A percentile compares a stretch with the other conserved stretches of the same genome.
These are phyloP conservation scores for Oryzias celebensis DNA, from an alignment of 2,113 vertebrate genomes.

Conservation along the genomic window DNA sequence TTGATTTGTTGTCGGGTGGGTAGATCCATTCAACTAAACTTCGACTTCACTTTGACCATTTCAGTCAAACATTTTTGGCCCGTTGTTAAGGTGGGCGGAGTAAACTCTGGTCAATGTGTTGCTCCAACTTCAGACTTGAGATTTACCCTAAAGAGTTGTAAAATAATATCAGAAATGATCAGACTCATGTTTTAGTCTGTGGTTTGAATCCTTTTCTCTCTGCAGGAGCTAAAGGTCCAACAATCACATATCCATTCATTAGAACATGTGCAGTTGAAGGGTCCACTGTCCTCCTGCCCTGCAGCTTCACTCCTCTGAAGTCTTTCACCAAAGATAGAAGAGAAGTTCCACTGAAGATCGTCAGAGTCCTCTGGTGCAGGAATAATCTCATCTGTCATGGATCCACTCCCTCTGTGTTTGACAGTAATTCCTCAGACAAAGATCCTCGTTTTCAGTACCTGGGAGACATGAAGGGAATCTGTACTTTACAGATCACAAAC, in stretches of 20 bases:
- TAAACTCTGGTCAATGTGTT: too few relatives aligned
- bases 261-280: slow-evolving; percentile 8
- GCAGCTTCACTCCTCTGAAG: background rate
- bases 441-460: slow-evolving; percentile 21
- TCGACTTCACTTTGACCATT: too few relatives aligned
- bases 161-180: too few relatives aligned
- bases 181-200: background rate
- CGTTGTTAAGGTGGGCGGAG: too few relatives aligned
- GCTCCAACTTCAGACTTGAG: too few relatives aligned
- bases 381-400: fast-evolving
- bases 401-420: fast-evolving
- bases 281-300: slow-evolving; percentile 12
- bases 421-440: fast-evolving
- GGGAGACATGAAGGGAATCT: slow-evolving; percentile 34
- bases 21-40: too few relatives aligned
- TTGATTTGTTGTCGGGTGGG: too few relatives aligned
- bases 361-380: slow-evolving; percentile 20
- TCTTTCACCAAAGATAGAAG: fast-evolving
- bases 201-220: background rate
- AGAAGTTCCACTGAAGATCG: background rate
- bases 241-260: background rate
- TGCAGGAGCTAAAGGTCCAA: slow-evolving; percentile 1
- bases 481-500: slow-evolving; percentile 39
- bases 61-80: too few relatives aligned
- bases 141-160: too few relatives aligned